Percentiles rank a stretch among this genome's conserved stretches.
Conservation (phyloP, 2,113 vertebrate genomes). For the Montifringilla adamsi region DNA sequence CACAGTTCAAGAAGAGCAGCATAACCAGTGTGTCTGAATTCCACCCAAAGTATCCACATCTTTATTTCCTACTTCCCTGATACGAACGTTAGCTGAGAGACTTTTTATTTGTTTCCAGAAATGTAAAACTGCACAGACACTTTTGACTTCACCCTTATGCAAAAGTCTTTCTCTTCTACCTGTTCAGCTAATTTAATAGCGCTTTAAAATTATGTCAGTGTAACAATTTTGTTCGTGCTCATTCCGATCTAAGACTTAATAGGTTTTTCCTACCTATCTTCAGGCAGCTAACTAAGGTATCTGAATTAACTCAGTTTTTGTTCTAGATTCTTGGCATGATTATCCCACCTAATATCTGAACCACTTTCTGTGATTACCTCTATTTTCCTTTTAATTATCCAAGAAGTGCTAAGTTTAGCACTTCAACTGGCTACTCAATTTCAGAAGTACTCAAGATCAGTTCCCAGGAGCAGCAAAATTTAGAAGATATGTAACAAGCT, state of each 20-base stretch:
- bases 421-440: background rate
- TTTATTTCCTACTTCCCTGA: background rate
- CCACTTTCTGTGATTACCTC: background rate
- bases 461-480: background rate
- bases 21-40: background rate
- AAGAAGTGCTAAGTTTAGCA: background rate
- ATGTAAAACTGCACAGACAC: background rate
- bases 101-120: background rate
- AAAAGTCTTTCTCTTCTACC: background rate
- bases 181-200: background rate
- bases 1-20: background rate
- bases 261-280: background rate
- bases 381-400: background rate
- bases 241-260: background rate
- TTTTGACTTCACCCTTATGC: background rate
- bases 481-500: background rate
- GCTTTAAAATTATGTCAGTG: background rate
- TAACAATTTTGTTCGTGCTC: background rate
- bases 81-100: background rate
- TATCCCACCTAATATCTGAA: background rate
- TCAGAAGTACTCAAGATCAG: background rate
- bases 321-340: background rate
- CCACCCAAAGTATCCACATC: background rate
- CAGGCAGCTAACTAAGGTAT: background rate
- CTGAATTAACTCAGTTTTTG: background rate